Conservation (phyloP, 2,113 vertebrate genomes). For the Spea multiplicata region DNA sequence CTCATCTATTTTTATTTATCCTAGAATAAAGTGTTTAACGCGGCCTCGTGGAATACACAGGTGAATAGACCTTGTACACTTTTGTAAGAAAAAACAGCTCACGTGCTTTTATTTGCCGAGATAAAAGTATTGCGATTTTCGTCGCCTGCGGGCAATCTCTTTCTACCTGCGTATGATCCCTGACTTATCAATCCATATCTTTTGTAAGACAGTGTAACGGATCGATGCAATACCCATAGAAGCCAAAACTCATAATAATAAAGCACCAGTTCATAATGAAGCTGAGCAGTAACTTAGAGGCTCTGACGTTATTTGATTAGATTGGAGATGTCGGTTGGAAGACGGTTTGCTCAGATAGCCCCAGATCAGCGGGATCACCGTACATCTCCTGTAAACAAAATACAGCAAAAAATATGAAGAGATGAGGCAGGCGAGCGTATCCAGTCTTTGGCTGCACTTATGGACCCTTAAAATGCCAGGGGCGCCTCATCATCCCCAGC, state of each 20-base stretch:
- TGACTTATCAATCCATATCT: neutral
- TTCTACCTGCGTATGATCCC: neutral
- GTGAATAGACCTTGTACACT: neutral
- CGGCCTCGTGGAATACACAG: neutral
- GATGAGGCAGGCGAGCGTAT: too few relatives aligned
- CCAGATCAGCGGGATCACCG: too few relatives aligned
- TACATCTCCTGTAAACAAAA: too few relatives aligned
- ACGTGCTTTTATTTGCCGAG: neutral
- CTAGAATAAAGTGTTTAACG: neutral
- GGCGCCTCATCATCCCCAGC: too few relatives aligned
- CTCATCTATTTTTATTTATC: neutral
- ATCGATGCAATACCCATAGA: neutral
- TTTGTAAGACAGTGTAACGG: neutral
- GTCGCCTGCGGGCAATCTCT: neutral
- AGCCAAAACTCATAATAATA: neutral
- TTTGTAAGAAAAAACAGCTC: neutral
- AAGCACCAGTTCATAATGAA: too few relatives aligned
- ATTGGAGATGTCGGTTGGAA: too few relatives aligned
- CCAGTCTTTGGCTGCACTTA: too few relatives aligned
- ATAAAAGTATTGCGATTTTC: neutral
- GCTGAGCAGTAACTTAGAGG: too few relatives aligned
- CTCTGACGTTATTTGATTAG: too few relatives aligned
- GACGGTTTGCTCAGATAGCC: too few relatives aligned
- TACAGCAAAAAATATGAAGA: too few relatives aligned
- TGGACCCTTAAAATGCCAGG: too few relatives aligned